Percentiles rank a stretch among this genome's conserved stretches.
Conservation (phyloP, 2,113 vertebrate species). For the Perccottus glenii region DNA sequence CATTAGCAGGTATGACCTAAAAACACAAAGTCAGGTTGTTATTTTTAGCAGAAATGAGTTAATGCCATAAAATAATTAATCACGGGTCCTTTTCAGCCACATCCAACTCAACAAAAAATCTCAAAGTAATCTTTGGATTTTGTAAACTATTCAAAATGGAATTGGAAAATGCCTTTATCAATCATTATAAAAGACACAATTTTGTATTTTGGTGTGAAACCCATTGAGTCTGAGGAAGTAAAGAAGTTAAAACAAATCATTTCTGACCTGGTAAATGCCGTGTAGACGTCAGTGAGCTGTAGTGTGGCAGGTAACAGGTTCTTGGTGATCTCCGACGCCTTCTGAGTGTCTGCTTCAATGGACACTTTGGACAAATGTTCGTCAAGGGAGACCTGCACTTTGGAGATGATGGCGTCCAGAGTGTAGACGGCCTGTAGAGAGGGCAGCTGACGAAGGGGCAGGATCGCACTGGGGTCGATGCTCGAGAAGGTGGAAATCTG, state of each 20-base stretch:
- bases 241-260: too few relatives aligned
- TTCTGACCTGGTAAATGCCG: constrained; percentile 89
- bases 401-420: constrained; percentile 94
- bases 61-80: neutral
- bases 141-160: too few relatives aligned
- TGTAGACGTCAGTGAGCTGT: constrained; percentile 93
- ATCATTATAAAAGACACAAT: too few relatives aligned
- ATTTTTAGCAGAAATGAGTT: neutral
- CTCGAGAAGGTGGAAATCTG: constrained; percentile 95
- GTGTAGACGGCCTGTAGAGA: constrained; percentile 96
- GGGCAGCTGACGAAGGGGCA: constrained; percentile 90
- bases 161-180: too few relatives aligned
- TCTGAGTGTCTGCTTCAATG: constrained; percentile 88
- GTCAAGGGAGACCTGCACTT: constrained; percentile 96
- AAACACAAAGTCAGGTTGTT: neutral
- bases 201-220: too few relatives aligned
- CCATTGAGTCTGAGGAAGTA: too few relatives aligned
- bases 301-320: constrained; percentile 93
- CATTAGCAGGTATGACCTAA: constrained; percentile 91
- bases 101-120: too few relatives aligned
- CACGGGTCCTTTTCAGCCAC: too few relatives aligned
- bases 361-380: constrained; percentile 95
- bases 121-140: too few relatives aligned
- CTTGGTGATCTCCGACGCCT: constrained; percentile 93
- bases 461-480: constrained; percentile 87